These are phyloP conservation scores for Sebastolobus alascanus DNA, from an alignment of 2,797 vertebrate species.

Conservation along the genomic window DNA sequence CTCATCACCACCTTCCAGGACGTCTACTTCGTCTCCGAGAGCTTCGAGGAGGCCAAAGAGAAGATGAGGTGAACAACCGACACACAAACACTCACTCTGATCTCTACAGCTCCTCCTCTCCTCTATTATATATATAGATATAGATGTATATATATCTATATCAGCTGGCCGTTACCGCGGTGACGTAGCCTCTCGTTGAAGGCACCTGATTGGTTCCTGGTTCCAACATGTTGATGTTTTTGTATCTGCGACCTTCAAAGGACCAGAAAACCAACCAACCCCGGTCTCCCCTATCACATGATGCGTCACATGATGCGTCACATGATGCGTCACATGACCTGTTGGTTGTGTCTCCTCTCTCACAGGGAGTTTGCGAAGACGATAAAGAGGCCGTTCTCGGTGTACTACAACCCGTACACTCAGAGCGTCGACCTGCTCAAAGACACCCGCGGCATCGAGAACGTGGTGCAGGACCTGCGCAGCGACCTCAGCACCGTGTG, in stretches of 20 bases:
- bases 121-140: too few relatives aligned
- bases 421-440: conserved; percentile 96
- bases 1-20: conserved; percentile 99
- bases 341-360: neutral
- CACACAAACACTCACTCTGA: too few relatives aligned
- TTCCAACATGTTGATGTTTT: too few relatives aligned
- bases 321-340: neutral
- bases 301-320: too few relatives aligned
- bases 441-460: conserved; percentile 94
- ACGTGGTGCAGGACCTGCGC: conserved; percentile 95
- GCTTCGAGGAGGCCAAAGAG: conserved; percentile 98
- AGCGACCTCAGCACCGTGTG: conserved; percentile 96
- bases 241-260: too few relatives aligned
- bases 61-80: conserved; percentile 91
- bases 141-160: too few relatives aligned
- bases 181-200: too few relatives aligned
- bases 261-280: too few relatives aligned
- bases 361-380: conserved; percentile 95
- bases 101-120: too few relatives aligned
- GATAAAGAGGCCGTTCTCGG: conserved; percentile 95
- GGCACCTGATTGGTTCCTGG: too few relatives aligned
- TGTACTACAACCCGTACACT: conserved; percentile 97
- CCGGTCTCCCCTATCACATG: neutral
- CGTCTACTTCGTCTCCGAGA: conserved; percentile 97
- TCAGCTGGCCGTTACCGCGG: too few relatives aligned